Evolutionary conservation across 2,113 vertebrate species (phyloP).

Genomic region (Condylura cristata): DNA sequence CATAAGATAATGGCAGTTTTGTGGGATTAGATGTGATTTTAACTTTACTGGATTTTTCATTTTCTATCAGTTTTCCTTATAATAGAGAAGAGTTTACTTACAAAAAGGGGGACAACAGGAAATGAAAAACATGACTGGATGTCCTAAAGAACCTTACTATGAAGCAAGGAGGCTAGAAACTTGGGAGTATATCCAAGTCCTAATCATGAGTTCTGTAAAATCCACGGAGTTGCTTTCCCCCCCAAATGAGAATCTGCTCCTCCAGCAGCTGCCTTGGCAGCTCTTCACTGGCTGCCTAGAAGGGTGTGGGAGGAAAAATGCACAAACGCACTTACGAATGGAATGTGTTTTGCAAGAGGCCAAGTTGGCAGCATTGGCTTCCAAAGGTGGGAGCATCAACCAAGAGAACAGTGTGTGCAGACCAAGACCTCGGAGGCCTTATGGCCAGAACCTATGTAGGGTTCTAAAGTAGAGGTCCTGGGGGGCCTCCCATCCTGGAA

Average conservation of each 20-base stretch:
- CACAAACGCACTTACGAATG: conserved; percentile 74
- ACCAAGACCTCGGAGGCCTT: conserved; percentile 37
- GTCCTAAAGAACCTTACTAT: neutral
- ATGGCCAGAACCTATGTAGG: neutral
- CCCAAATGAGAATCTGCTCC: conserved; percentile 13
- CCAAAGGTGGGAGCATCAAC: conserved; percentile 73
- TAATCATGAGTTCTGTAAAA: neutral
- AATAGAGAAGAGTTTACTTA: conserved; percentile 20
- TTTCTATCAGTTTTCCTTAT: conserved; percentile 48
- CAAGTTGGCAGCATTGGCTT: conserved; percentile 73
- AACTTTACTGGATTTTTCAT: conserved; percentile 32
- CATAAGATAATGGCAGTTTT: neutral
- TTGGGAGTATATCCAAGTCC: neutral
- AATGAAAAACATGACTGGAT: neutral
- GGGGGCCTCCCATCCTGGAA: neutral
- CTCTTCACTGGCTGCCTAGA: conserved; percentile 45
- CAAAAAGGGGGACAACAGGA: neutral
- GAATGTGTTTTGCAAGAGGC: conserved; percentile 78
- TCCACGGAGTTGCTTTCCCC: neutral
- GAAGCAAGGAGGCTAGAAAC: neutral
- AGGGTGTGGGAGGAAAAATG: conserved; percentile 78
- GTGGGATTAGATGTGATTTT: neutral
- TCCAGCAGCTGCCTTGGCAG: conserved; percentile 68
- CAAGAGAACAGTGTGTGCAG: conserved; percentile 58
- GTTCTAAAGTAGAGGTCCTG: neutral